Conservation (phyloP, 2,888 invertebrate species). For the Watsonalla cultraria region DNA sequence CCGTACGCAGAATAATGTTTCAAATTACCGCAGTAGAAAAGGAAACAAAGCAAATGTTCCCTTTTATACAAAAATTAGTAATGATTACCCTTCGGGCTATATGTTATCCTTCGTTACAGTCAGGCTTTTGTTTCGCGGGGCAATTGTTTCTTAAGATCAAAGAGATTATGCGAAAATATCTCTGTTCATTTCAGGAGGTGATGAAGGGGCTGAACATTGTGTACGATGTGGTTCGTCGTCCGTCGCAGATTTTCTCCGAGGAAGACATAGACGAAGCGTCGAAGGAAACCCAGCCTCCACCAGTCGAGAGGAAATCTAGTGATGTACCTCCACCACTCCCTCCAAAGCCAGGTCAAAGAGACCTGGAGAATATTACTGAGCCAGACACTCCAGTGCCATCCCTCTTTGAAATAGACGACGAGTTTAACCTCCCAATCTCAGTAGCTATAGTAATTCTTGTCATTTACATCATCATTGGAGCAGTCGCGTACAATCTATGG, state of each 20-base stretch:
- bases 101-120: constrained; percentile 32
- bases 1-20: constrained; percentile 33
- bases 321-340: constrained; percentile 68
- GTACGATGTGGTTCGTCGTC: constrained; percentile 87
- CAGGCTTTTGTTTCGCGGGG: constrained; percentile 22
- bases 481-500: constrained; percentile 86
- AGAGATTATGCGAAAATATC: constrained; percentile 6
- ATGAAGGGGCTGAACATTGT: constrained; percentile 90
- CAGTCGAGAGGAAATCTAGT: constrained; percentile 47
- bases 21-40: constrained; percentile 26
- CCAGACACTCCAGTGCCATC: constrained; percentile 89
- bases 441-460: constrained; percentile 91
- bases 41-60: constrained; percentile 37
- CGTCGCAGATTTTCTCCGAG: constrained; percentile 82
- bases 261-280: constrained; percentile 57
- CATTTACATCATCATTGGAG: constrained; percentile 92
- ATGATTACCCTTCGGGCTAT: constrained; percentile 40
- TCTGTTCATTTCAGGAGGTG: constrained; percentile 80
- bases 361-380: constrained; percentile 71
- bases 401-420: constrained; percentile 90
- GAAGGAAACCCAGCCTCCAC: constrained; percentile 35
- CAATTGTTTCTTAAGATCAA: constrained; percentile 21
- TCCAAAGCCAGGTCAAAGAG: constrained; percentile 58
- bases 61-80: constrained; percentile 40
- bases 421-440: constrained; percentile 96